A percentile compares a stretch with the other conserved stretches of the same genome.
These are phyloP conservation scores for Sparidentex hasta DNA, from an alignment of 2,797 vertebrate genomes.

Conservation along the genomic window DNA sequence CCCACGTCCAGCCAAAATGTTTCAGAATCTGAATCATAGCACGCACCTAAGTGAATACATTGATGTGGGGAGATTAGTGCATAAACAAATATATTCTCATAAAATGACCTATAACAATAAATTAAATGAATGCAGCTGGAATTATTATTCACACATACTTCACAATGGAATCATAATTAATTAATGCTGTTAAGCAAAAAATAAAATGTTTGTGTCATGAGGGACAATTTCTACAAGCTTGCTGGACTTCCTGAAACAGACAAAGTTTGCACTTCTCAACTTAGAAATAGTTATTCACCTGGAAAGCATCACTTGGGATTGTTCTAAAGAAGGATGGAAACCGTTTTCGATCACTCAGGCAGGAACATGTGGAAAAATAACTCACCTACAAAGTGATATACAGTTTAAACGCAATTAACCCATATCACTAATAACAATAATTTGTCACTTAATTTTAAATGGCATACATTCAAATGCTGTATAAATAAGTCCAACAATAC, in stretches of 20 bases:
- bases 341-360: neutral
- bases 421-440: too few species aligned
- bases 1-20: too few species aligned
- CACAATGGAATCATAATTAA: neutral
- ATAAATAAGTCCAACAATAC: neutral
- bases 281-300: neutral
- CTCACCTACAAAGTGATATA: slow-evolving; percentile 66
- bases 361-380: slow-evolving; percentile 36
- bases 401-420: neutral
- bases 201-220: neutral
- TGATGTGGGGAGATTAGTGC: neutral
- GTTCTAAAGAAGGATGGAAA: slow-evolving; percentile 68
- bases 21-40: slow-evolving; percentile 75
- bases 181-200: neutral
- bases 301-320: slow-evolving; percentile 60
- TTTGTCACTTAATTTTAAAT: too few species aligned
- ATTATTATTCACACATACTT: neutral
- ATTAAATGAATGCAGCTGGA: too few species aligned
- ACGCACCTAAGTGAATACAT: slow-evolving; percentile 42
- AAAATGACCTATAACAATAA: neutral
- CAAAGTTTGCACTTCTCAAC: neutral
- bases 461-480: neutral
- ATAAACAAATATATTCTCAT: neutral
- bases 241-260: neutral
- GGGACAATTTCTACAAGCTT: neutral